Conservation (phyloP, 2,888 invertebrate genomes). For the Drosophila maculinotata region DNA sequence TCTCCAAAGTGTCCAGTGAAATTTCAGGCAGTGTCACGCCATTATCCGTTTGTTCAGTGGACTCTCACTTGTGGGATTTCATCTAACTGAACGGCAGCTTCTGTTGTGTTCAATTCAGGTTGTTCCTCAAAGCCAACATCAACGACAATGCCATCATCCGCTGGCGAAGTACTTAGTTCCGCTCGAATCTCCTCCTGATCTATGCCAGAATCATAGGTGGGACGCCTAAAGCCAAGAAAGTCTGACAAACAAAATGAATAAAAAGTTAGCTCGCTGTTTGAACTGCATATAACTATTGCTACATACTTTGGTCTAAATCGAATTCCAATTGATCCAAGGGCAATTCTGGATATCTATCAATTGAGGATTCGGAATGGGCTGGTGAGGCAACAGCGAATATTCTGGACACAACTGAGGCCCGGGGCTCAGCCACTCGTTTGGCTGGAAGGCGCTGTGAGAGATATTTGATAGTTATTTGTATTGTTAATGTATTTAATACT, state of each 20-base stretch:
- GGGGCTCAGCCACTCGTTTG: slow-evolving; percentile 22
- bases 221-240: slow-evolving; percentile 58
- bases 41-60: background rate
- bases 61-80: slow-evolving; percentile 23
- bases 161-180: slow-evolving; percentile 10
- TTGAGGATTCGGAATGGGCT: background rate
- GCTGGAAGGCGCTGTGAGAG: slow-evolving; percentile 42
- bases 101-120: background rate
- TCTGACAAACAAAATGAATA: slow-evolving; percentile 33
- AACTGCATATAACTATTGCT: background rate
- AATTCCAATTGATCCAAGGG: slow-evolving; percentile 53
- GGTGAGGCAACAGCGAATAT: background rate
- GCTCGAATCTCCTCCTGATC: slow-evolving; percentile 51
- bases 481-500: background rate
- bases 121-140: slow-evolving; percentile 12
- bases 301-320: slow-evolving; percentile 50
- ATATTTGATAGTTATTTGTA: background rate
- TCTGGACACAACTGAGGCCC: background rate
- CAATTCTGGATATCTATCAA: background rate
- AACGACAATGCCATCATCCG: slow-evolving; percentile 22
- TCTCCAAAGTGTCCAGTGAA: slow-evolving; percentile 2
- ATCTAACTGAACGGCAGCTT: background rate
- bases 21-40: background rate
- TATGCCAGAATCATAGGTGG: slow-evolving; percentile 58
- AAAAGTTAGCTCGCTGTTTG: background rate